Evolutionary conservation across 2,888 invertebrate species (phyloP).

Genomic region (Oscheius sp.): DNA sequence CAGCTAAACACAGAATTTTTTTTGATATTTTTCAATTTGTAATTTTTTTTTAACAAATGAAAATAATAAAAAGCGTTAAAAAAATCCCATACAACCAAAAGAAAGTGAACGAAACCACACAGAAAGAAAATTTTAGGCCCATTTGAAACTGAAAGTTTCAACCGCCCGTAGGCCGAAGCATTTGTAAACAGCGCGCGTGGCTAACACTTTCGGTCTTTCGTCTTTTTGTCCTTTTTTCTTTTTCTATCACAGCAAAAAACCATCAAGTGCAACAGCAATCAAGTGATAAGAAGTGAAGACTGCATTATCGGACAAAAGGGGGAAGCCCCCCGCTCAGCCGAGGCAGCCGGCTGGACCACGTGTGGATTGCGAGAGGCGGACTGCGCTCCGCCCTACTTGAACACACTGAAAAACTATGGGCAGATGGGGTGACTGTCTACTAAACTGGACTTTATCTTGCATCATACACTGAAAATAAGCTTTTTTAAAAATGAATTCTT

Average conservation of each 20-base stretch:
- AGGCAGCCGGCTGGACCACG: background rate
- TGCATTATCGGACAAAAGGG: background rate
- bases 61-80: background rate
- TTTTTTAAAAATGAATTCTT: too few relatives aligned
- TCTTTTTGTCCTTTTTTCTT: background rate
- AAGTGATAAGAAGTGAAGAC: background rate
- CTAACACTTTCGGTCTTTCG: background rate
- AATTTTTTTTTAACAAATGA: too few relatives aligned
- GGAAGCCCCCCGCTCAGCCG: background rate
- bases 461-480: too few relatives aligned
- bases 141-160: too few relatives aligned
- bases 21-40: too few relatives aligned
- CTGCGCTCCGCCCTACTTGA: background rate
- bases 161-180: too few relatives aligned
- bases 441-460: background rate
- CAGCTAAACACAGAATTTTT: too few relatives aligned
- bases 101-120: too few relatives aligned
- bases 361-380: background rate
- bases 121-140: background rate
- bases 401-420: background rate
- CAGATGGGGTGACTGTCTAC: background rate
- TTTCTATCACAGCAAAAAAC: too few relatives aligned
- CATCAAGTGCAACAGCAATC: background rate
- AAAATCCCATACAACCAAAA: too few relatives aligned
- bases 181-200: background rate